Percentiles rank a stretch among this genome's conserved stretches.
These are phyloP conservation scores for Ptychoptera albimana DNA, from an alignment of 2,888 invertebrate species.

Conservation along the genomic window DNA sequence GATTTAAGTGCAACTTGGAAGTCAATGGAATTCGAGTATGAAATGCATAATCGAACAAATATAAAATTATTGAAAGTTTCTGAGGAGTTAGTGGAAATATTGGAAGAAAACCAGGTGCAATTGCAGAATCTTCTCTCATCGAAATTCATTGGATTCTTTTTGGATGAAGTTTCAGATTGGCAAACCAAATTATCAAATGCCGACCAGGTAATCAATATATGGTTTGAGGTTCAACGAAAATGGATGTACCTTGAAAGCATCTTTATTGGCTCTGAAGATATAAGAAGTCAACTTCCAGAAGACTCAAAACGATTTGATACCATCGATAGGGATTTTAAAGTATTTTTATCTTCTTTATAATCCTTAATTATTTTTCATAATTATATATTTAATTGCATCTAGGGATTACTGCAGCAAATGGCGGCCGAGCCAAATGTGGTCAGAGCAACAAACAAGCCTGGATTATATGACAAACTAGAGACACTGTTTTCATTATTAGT, in stretches of 20 bases:
- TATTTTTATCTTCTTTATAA: conserved; percentile 17
- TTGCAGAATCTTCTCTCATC: conserved; percentile 92
- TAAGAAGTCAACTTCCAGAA: conserved; percentile 75
- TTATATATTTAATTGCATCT: conserved; percentile 10
- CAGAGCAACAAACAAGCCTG: conserved; percentile 62
- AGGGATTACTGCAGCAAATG: conserved; percentile 35
- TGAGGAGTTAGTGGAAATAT: conserved; percentile 76
- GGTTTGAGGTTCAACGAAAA: conserved; percentile 84
- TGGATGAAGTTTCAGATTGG: conserved; percentile 74
- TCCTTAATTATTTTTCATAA: too few species aligned
- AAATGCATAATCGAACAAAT: conserved; percentile 67
- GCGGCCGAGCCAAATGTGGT: conserved; percentile 66
- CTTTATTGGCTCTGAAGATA: conserved; percentile 91
- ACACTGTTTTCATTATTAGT: conserved; percentile 50
- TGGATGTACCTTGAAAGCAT: conserved; percentile 93
- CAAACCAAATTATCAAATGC: conserved; percentile 76
- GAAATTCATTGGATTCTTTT: conserved; percentile 77
- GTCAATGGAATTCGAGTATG: conserved; percentile 63
- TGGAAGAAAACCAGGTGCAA: conserved; percentile 91
- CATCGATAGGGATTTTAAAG: conserved; percentile 75
- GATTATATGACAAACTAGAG: conserved; percentile 62
- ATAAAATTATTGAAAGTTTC: conserved; percentile 59
- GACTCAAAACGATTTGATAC: conserved; percentile 78
- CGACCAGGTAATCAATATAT: conserved; percentile 65
- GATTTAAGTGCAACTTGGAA: conserved; percentile 75